phyloP scores from a whole-genome alignment of 2,797 vertebrate species.

The Enteromius fasciolatus region DNA sequence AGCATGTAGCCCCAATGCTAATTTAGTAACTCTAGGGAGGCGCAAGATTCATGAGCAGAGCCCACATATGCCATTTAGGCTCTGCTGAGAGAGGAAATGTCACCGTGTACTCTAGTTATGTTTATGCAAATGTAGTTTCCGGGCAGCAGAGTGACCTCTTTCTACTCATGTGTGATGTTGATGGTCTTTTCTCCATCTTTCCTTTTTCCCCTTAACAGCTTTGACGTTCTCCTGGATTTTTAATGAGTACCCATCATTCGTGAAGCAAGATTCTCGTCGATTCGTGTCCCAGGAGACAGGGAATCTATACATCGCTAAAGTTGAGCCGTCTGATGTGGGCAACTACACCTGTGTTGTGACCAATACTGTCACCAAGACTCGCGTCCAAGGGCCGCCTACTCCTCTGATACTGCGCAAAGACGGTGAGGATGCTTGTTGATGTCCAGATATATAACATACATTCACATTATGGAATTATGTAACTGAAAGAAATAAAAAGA shows the following conservation, averaged over 20 bases:
- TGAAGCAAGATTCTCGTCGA: constrained; percentile 91
- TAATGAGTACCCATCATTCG: constrained; percentile 92
- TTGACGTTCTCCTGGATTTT: constrained; percentile 96
- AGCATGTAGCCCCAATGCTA: constrained; percentile 61
- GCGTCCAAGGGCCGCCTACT: constrained; percentile 90
- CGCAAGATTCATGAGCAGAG: constrained; percentile 55
- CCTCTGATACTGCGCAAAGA: constrained; percentile 93
- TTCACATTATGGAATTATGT: not conserved
- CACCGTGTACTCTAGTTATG: constrained; percentile 57
- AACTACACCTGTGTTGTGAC: constrained; percentile 98
- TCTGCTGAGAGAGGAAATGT: constrained; percentile 60
- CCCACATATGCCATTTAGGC: constrained; percentile 59
- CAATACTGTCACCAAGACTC: constrained; percentile 88
- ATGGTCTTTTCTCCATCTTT: constrained; percentile 28
- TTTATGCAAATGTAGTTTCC: constrained; percentile 57
- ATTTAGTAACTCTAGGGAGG: constrained; percentile 59
- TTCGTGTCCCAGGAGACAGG: constrained; percentile 97
- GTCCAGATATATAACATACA: not conserved
- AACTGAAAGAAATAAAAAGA: not conserved
- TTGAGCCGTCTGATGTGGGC: constrained; percentile 93
- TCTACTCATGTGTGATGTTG: constrained; percentile 48
- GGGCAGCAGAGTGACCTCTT: constrained; percentile 49
- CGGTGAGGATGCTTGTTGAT: constrained; percentile 76
- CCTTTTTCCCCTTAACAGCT: constrained; percentile 75
- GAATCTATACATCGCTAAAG: constrained; percentile 96